These are phyloP conservation scores for Ptilodon capucinus DNA, from an alignment of 2,888 invertebrate species.

Conservation along the genomic window DNA sequence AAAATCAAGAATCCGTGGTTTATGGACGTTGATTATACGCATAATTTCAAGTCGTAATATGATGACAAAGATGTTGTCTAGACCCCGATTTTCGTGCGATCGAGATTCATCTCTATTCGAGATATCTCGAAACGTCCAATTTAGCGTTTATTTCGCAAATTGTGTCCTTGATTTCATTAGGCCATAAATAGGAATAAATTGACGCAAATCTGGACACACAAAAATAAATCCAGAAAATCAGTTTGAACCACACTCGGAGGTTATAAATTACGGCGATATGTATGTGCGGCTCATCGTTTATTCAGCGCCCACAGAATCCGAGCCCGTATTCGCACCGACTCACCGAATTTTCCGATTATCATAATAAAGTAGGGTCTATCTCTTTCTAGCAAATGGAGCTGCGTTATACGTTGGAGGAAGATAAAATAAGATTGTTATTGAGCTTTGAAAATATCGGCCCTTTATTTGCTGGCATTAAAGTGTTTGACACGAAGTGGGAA, in stretches of 20 bases:
- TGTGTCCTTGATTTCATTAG: neutral
- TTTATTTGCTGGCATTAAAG: constrained; percentile 22
- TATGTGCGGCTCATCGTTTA: constrained; percentile 62
- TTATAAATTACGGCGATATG: constrained; percentile 53
- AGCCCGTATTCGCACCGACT: constrained; percentile 52
- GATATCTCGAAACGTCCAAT: too few relatives aligned
- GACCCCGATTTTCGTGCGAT: too few relatives aligned
- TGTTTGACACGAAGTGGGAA: constrained; percentile 12
- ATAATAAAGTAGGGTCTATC: constrained; percentile 66
- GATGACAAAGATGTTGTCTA: too few relatives aligned
- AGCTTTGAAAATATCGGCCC: constrained; percentile 26
- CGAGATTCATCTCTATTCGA: too few relatives aligned
- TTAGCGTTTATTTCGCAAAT: too few relatives aligned
- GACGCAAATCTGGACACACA: constrained; percentile 12
- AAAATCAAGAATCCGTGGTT: too few relatives aligned
- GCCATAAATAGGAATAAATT: constrained; percentile 21
- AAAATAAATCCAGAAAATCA: constrained; percentile 35
- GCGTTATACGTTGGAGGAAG: constrained; percentile 1
- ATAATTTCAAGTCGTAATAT: too few relatives aligned
- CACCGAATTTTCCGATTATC: constrained; percentile 71
- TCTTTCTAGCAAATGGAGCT: constrained; percentile 18
- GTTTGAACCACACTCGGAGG: constrained; percentile 29
- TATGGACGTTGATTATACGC: too few relatives aligned
- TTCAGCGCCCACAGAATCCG: constrained; percentile 57
- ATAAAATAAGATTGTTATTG: constrained; percentile 18